Percentiles rank a stretch among this genome's conserved stretches.
Conservation (phyloP, 2,113 vertebrate genomes). For the Rafetus swinhoei region DNA sequence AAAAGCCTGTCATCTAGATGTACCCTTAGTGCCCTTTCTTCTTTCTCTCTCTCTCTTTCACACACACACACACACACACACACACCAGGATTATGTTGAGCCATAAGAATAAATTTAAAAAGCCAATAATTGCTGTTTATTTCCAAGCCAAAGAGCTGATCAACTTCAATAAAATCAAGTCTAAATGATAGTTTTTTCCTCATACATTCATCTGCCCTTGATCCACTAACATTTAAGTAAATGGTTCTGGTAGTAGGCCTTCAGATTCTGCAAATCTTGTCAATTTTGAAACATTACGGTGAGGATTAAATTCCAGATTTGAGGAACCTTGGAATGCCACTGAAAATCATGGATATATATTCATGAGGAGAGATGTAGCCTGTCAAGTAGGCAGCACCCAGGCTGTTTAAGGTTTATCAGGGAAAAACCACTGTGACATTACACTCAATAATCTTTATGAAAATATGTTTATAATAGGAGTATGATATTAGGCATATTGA, state of each 20-base stretch:
- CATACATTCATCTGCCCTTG: not conserved
- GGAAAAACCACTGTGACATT: not conserved
- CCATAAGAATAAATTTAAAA: not conserved
- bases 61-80: not conserved
- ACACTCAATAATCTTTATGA: no score
- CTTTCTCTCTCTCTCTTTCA: not conserved
- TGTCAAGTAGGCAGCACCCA: not conserved
- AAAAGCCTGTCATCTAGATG: no score
- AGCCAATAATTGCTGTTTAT: not conserved
- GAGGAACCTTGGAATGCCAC: not conserved
- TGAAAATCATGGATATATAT: not conserved
- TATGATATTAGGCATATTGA: no score
- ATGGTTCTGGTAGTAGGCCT: not conserved
- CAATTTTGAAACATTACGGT: not conserved
- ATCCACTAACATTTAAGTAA: not conserved
- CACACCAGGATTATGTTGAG: not conserved
- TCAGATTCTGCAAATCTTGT: accelerated
- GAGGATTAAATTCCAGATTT: not conserved
- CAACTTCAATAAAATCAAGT: not conserved
- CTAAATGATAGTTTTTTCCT: accelerated
- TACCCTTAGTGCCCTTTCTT: accelerated
- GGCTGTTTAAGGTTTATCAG: not conserved
- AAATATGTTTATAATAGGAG: no score
- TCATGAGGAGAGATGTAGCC: not conserved
- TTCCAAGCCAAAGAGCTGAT: not conserved